These are phyloP conservation scores for Gila robusta DNA, from an alignment of 2,797 vertebrate genomes.

Conservation along the genomic window DNA sequence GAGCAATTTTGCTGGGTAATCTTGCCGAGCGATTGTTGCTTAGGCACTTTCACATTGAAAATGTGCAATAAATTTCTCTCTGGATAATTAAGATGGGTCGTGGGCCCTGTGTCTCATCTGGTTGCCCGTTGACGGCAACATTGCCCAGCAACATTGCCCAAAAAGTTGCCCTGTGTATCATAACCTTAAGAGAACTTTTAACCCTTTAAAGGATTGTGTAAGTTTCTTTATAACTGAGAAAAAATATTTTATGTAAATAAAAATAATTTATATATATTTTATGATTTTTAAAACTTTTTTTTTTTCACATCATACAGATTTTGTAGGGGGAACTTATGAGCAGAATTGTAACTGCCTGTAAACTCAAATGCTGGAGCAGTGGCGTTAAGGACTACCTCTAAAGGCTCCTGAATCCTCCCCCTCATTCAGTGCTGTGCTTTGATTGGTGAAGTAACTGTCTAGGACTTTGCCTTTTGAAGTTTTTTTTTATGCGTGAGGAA, in stretches of 20 bases:
- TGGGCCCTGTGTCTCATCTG: too few species aligned
- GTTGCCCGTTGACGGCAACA: too few species aligned
- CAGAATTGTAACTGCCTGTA: background rate
- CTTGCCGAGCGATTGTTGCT: too few species aligned
- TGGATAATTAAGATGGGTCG: too few species aligned
- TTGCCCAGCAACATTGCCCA: too few species aligned
- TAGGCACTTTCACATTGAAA: too few species aligned
- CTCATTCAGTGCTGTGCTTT: background rate
- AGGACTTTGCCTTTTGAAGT: slow-evolving; percentile 27
- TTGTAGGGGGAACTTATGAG: background rate
- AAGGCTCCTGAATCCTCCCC: background rate
- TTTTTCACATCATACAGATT: background rate
- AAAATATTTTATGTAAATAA: too few species aligned
- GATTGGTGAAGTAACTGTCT: slow-evolving; percentile 39
- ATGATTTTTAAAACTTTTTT: background rate
- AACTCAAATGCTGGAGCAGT: background rate
- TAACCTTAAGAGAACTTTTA: background rate
- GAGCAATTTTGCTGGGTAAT: too few species aligned
- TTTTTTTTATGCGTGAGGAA: slow-evolving; percentile 46
- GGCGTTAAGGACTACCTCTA: background rate
- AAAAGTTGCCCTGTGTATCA: too few species aligned
- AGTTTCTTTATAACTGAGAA: background rate
- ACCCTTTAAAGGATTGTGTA: background rate
- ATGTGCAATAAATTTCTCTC: too few species aligned
- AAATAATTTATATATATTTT: background rate